Percentiles rank a stretch among this genome's conserved stretches.
Evolutionary conservation across 1,140 invertebrate genomes (phyloP).

Genomic region (Kradibia gibbosae): DNA sequence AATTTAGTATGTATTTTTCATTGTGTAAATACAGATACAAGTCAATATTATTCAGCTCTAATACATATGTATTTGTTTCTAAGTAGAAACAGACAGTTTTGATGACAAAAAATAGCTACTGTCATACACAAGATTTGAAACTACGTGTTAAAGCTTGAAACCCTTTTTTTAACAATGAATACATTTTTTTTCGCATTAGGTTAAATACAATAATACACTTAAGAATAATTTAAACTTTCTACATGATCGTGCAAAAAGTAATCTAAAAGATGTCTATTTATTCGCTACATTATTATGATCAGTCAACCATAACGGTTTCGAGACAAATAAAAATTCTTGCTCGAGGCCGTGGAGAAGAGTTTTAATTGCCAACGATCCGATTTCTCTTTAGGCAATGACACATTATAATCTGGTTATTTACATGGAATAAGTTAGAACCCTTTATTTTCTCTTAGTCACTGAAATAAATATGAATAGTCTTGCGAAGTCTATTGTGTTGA

Average conservation of each 20-base stretch:
- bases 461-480: constrained; percentile 23
- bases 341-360: not conserved
- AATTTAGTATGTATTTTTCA: too few relatives aligned
- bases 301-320: not conserved
- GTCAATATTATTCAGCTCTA: not conserved
- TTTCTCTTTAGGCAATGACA: constrained; percentile 24
- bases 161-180: not conserved
- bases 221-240: not conserved
- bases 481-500: constrained; percentile 30
- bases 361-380: constrained; percentile 23
- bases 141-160: too few relatives aligned
- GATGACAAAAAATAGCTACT: too few relatives aligned
- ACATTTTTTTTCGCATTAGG: not conserved
- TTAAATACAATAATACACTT: not conserved
- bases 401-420: constrained; percentile 24
- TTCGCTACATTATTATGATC: constrained; percentile 19
- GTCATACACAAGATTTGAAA: too few relatives aligned
- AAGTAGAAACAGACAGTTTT: too few relatives aligned
- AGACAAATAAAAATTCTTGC: not conserved
- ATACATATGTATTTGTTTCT: too few relatives aligned
- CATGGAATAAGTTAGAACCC: constrained; percentile 5
- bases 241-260: not conserved
- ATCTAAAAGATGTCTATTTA: not conserved
- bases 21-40: not conserved
- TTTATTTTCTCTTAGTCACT: constrained; percentile 14